phyloP scores from a whole-genome alignment of 2,113 vertebrate species.

The Peromyscus californicus region DNA sequence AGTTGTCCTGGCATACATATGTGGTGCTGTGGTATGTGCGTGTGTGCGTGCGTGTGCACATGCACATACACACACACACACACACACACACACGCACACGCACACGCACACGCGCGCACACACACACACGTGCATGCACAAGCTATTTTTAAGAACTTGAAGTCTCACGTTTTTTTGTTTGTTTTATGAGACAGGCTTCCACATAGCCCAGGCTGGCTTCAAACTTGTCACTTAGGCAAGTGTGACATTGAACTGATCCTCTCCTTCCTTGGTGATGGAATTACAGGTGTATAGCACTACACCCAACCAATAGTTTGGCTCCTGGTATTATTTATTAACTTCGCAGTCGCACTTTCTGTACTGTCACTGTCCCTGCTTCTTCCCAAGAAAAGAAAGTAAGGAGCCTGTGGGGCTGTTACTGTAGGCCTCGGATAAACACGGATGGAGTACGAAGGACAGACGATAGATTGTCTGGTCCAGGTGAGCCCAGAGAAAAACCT shows the following conservation, averaged over 20 bases:
- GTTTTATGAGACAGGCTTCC: neutral
- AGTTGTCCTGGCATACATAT: neutral
- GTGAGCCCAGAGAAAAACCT: slow-evolving; percentile 43
- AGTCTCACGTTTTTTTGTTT: neutral
- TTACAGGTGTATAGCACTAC: neutral
- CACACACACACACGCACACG: no score
- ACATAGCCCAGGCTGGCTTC: neutral
- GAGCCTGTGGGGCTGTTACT: neutral
- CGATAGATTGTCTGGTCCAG: neutral
- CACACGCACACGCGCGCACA: no score
- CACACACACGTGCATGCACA: neutral
- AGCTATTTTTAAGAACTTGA: neutral
- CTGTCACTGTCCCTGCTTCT: neutral
- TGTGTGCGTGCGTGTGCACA: no score
- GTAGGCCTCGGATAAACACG: neutral
- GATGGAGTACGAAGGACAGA: neutral
- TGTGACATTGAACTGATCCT: neutral
- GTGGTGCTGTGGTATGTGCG: neutral
- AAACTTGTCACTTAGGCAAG: neutral
- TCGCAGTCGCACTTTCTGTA: neutral
- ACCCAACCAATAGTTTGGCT: neutral
- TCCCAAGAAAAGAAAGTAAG: neutral
- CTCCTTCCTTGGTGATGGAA: neutral
- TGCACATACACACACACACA: no score
- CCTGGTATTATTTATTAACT: slow-evolving; percentile 50